Evolutionary conservation across 2,797 vertebrate genomes (phyloP), one percentile per base, ranked within the genome.

Genomic region (Sparidentex hasta): DNA sequence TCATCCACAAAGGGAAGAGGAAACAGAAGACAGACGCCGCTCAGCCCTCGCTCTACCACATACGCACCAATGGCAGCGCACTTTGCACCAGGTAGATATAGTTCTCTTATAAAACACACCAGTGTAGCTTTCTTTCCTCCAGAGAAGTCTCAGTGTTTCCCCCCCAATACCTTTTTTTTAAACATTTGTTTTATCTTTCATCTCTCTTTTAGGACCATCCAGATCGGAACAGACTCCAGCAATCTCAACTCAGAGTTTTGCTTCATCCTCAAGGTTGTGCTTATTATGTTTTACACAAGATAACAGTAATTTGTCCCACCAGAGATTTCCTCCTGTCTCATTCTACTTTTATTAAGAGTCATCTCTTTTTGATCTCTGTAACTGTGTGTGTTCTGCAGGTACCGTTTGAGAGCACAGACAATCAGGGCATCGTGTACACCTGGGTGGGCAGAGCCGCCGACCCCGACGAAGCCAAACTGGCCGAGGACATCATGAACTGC

Each of bases 211-310:
- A 99, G 98, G 89, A 99, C 97, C 66, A 99, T 99, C 90, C 98
- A 99, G 93, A 97, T 98, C 87, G 95, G 90, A 74, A 99, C 98
- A 0, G 98, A 99, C 2, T 97, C 97, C 48, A 93, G 96, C 54
- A 96, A 99, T 64, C 96, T 99, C 84, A 99, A 99, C 91, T 98
- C 98, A 0, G 98, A 99, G 93, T 99, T 99, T 77, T 99, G 97
- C 93, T 99, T 96, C 94, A 98, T 99, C 76, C 95, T 99, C 76
- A 99, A 99, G 97, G 98, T 99, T 84, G 29, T 59, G 13, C 25
- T 54, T n/a, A 0, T 33, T 7, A 7, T 1, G 66, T 2, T 3
- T 56, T 0, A 16, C 1, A 57, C 7, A 23, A 13, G 8, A 43
- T 25, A 25, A 12, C 44, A 21, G 33, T 47, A 18, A 18, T 52